Conservation (phyloP, 2,888 invertebrate genomes). For the Polylopha cassiicola region DNA sequence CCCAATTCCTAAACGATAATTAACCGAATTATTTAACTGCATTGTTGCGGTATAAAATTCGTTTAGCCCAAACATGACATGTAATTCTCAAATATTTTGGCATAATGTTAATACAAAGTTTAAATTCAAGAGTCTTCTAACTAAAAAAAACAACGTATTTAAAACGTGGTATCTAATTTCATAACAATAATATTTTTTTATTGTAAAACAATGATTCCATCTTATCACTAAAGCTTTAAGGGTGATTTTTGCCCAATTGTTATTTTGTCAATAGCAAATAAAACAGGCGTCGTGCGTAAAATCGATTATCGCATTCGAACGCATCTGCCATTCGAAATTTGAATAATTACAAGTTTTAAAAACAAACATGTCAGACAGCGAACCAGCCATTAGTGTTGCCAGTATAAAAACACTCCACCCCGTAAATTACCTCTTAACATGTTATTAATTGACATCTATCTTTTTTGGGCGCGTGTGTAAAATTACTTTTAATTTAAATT, state of each 20-base stretch:
- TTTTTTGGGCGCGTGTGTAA: conserved; percentile 33
- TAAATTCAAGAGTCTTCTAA: no score
- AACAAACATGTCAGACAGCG: conserved; percentile 51
- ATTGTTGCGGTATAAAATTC: no score
- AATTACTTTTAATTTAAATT: conserved; percentile 18
- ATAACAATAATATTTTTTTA: neutral
- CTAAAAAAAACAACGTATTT: conserved; percentile 11
- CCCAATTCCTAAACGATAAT: no score
- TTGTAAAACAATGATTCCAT: neutral
- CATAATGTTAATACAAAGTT: no score
- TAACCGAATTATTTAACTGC: no score
- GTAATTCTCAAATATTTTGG: no score
- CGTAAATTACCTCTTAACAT: conserved; percentile 54
- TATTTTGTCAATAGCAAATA: neutral
- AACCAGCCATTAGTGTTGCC: conserved; percentile 53
- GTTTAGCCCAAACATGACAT: no score
- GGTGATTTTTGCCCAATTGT: conserved; percentile 8
- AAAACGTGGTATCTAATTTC: neutral
- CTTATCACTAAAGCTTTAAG: conserved; percentile 2
- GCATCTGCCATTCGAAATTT: conserved; percentile 72
- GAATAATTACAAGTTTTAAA: conserved; percentile 65
- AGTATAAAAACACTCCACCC: conserved; percentile 55
- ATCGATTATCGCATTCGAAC: conserved; percentile 53
- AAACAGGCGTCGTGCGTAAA: conserved; percentile 24
- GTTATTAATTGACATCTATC: conserved; percentile 51